phyloP scores from a whole-genome alignment of 2,888 invertebrate genomes.

The Nemoura dubitans region DNA sequence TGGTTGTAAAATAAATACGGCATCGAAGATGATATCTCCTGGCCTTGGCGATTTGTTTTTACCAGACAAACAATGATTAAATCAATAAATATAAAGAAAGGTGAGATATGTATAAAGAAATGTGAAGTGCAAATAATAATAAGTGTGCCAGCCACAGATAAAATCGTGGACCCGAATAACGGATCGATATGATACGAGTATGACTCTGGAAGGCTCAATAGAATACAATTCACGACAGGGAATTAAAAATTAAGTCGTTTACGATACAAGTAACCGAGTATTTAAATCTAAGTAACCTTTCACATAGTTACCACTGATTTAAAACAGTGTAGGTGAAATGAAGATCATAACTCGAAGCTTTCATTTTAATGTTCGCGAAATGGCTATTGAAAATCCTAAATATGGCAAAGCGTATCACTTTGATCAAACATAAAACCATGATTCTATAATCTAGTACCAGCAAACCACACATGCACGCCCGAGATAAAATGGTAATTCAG shows the following conservation, averaged over 20 bases:
- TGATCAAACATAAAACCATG: conserved; percentile 19
- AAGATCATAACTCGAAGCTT: neutral
- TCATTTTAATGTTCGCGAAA: neutral
- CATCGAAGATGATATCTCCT: too few species aligned
- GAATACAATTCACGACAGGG: neutral
- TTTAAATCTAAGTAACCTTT: conserved; percentile 13
- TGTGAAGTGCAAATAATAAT: neutral
- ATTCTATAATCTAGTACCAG: conserved; percentile 1
- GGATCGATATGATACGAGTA: neutral
- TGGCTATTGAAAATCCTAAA: neutral
- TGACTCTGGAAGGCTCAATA: neutral
- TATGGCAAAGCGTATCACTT: neutral
- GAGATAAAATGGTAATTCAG: conserved; percentile 19
- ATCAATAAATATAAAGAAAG: neutral
- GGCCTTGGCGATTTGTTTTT: too few species aligned
- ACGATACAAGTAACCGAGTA: neutral
- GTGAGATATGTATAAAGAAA: neutral
- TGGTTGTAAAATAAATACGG: too few species aligned
- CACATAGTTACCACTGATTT: neutral
- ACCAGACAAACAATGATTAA: neutral
- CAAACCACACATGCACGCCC: neutral
- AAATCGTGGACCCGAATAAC: neutral
- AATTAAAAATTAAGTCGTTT: too few species aligned
- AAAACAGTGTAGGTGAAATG: neutral
- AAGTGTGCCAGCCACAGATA: too few species aligned